Conservation (phyloP, 2,113 vertebrate genomes). For the Hemicordylus capensis region DNA sequence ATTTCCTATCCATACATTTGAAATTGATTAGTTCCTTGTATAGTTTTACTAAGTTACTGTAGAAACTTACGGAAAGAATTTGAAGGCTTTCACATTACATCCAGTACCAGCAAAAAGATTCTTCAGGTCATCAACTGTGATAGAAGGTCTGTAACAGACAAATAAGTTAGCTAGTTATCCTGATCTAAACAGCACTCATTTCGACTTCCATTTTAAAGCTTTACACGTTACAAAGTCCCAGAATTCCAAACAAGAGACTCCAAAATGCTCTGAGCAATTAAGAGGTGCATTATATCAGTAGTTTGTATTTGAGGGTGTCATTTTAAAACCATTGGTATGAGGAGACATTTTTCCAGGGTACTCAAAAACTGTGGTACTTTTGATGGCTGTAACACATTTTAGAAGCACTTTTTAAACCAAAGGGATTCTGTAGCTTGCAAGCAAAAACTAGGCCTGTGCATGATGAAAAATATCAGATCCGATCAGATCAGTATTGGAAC, state of each 20-base stretch:
- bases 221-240: not conserved
- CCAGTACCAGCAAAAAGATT: slow-evolving; percentile 82
- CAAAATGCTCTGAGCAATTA: not conserved
- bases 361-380: not conserved
- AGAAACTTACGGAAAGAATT: slow-evolving; percentile 82
- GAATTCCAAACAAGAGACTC: not conserved
- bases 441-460: too few species aligned
- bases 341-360: not conserved
- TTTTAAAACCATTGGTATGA: not conserved
- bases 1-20: not conserved
- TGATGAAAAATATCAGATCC: too few species aligned
- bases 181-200: not conserved
- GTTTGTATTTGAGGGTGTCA: not conserved
- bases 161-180: slow-evolving; percentile 5
- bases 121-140: slow-evolving; percentile 83
- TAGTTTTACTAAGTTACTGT: not conserved
- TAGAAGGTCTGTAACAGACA: slow-evolving; percentile 75
- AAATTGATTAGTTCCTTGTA: too few species aligned
- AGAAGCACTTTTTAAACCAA: not conserved
- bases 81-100: slow-evolving; percentile 84
- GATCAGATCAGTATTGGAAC: too few species aligned
- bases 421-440: not conserved
- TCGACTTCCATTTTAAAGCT: not conserved
- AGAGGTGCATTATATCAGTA: not conserved
- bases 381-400: not conserved